Evolutionary conservation across 2,888 invertebrate genomes (phyloP), one percentile per base, ranked within the genome.

Genomic region (Phalera bucephala): DNA sequence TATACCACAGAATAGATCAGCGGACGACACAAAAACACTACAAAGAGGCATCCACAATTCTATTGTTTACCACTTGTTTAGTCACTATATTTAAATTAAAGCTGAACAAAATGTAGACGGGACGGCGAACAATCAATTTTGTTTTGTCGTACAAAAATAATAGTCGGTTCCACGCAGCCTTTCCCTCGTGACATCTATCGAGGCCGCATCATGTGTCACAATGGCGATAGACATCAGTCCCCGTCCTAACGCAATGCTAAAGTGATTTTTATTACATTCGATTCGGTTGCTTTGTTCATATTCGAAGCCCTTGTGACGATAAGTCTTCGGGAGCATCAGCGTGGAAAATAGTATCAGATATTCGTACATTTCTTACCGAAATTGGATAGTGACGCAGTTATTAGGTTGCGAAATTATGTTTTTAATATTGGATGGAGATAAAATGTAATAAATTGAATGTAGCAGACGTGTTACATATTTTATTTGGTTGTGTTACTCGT

Each of bases 231-330:
- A 84, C 83, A 86, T 86, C 86, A 81, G 82, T 86, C 75, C 74
- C 76, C 76, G 84, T 85, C 87, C 72, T 68, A 68, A 72, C 71
- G 80, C 78, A 79, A 83, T 80, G 75, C 77, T 82, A 77, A 86
- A 87, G 86, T 86, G 86, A 87, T 87, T 88, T 84, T 88, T 88
- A 88, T 87, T 82, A 83, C 82, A 79, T 86, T 86, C 80, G 84
- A 82, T 84, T 80, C 83, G 83, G 79, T 82, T 79, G 85, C 83
- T 85, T 84, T 83, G 82, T 84, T 83, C 81, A 77, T 81, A 79
- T 79, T 76, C 67, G 56, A 64, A 64, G 63, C 69, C 71, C 65
- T 74, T 69, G 62, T 64, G 68, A 68, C 72, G 71, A 75, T 76
- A 77, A 72, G 64, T 72, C 67, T 71, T 63, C 53, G 53, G 55